Conservation (phyloP, 2,888 invertebrate genomes). For the Acleris sparsana region DNA sequence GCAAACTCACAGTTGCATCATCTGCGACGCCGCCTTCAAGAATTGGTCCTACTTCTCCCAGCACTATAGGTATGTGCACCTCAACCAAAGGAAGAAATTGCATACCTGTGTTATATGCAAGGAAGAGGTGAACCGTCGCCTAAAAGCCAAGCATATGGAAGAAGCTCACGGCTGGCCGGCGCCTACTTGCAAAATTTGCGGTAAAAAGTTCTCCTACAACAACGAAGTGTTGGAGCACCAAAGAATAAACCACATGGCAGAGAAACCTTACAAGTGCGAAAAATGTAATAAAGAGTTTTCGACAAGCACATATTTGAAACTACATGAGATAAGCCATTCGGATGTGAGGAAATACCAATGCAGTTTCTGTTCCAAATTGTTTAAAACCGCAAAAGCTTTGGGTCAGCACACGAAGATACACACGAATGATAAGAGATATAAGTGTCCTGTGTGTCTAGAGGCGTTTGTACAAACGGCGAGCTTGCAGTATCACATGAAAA, state of each 20-base stretch:
- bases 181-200: slow-evolving; percentile 46
- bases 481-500: slow-evolving; percentile 21
- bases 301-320: neutral
- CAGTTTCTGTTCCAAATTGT: slow-evolving; percentile 44
- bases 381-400: slow-evolving; percentile 28
- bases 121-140: neutral
- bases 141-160: slow-evolving; percentile 18
- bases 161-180: slow-evolving; percentile 41
- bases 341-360: slow-evolving; percentile 44
- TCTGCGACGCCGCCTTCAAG: slow-evolving; percentile 17
- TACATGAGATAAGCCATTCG: slow-evolving; percentile 37
- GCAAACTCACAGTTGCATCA: slow-evolving; percentile 27
- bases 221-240: slow-evolving; percentile 5
- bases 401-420: slow-evolving; percentile 31
- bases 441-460: slow-evolving; percentile 21
- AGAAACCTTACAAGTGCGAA: slow-evolving; percentile 16
- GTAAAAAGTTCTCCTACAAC: slow-evolving; percentile 41
- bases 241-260: slow-evolving; percentile 9
- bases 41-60: slow-evolving; percentile 11
- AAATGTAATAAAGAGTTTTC: slow-evolving; percentile 21
- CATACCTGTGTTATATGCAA: slow-evolving; percentile 24
- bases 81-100: slow-evolving; percentile 13
- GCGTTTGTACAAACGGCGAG: slow-evolving; percentile 10
- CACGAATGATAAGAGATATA: slow-evolving; percentile 25
- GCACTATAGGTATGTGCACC: slow-evolving; percentile 25